These are phyloP conservation scores for Caradrina kadenii DNA, from an alignment of 2,888 invertebrate genomes.

Conservation along the genomic window DNA sequence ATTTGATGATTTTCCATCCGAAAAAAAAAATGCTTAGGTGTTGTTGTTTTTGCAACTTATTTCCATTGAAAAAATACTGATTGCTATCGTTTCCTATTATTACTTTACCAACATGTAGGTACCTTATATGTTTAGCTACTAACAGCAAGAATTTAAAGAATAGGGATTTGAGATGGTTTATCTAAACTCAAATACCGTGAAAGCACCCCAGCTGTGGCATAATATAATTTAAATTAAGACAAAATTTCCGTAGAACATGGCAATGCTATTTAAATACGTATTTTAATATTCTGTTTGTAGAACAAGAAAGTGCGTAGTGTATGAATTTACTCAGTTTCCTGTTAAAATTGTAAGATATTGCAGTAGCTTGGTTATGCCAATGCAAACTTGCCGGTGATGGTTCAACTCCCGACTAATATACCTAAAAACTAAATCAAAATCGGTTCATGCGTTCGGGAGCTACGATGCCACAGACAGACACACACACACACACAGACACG, in stretches of 20 bases:
- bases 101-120: not conserved
- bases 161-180: slow-evolving; percentile 12
- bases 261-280: slow-evolving; percentile 53
- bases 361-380: not conserved
- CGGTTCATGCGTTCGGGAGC: no score
- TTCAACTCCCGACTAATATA: no score
- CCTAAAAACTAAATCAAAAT: no score
- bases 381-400: not conserved
- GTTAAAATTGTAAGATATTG: not conserved
- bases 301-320: slow-evolving; percentile 25
- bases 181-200: slow-evolving; percentile 37
- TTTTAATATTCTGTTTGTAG: slow-evolving; percentile 52
- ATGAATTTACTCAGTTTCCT: slow-evolving; percentile 32
- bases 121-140: not conserved
- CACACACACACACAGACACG: no score
- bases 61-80: no score
- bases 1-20: no score
- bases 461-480: no score
- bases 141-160: slow-evolving; percentile 6
- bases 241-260: slow-evolving; percentile 50
- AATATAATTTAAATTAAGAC: slow-evolving; percentile 56
- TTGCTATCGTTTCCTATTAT: not conserved
- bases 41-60: no score
- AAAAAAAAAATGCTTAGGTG: no score
- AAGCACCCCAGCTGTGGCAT: slow-evolving; percentile 41